Evolutionary conservation across 2,797 vertebrate genomes (phyloP).

Genomic region (Thripadectes ignobilis): DNA sequence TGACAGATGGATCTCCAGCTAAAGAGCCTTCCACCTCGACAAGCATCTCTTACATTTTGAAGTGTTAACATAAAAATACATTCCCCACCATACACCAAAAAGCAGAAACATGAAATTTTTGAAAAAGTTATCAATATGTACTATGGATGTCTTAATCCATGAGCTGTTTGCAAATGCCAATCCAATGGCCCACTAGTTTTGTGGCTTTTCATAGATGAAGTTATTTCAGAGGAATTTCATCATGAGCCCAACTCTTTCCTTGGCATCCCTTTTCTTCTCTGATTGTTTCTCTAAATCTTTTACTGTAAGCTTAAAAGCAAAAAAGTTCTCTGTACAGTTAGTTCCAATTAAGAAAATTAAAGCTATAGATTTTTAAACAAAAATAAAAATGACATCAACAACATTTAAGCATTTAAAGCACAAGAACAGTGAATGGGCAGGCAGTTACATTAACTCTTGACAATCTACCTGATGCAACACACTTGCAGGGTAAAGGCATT

Average conservation of each 20-base stretch:
- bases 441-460: slow-evolving; percentile 14
- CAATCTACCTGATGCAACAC: background rate
- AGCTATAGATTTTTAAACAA: slow-evolving; percentile 9
- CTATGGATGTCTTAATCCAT: background rate
- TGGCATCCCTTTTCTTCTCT: background rate
- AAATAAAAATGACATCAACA: background rate
- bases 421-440: background rate
- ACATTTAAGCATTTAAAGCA: background rate
- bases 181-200: background rate
- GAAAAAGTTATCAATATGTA: background rate
- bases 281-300: background rate
- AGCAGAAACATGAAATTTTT: background rate
- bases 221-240: background rate
- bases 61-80: background rate
- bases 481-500: slow-evolving; percentile 30
- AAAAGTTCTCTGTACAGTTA: background rate
- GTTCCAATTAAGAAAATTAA: slow-evolving; percentile 17
- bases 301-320: background rate
- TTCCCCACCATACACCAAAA: background rate
- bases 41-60: background rate
- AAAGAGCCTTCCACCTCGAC: background rate
- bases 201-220: background rate
- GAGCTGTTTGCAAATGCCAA: background rate
- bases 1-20: background rate
- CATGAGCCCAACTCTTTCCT: background rate